These are phyloP conservation scores for Dipus sagitta DNA, from an alignment of 2,797 vertebrate species.

Conservation along the genomic window DNA sequence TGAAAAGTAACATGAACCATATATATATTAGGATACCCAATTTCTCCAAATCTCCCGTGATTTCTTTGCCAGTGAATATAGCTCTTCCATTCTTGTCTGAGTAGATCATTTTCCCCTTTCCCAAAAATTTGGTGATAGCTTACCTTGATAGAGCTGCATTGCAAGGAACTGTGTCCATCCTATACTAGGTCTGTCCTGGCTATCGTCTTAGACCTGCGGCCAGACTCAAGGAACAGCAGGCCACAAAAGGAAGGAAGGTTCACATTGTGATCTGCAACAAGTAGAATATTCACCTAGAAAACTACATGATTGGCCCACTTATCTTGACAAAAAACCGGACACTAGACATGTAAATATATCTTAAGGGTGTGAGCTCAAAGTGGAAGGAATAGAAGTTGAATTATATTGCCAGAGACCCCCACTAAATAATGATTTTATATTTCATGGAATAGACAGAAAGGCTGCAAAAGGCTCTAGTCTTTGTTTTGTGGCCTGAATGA, in stretches of 20 bases:
- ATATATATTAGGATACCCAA: neutral
- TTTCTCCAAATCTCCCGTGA: neutral
- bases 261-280: neutral
- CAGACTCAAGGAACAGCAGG: neutral
- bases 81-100: neutral
- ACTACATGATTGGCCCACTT: neutral
- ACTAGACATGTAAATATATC: neutral
- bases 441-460: conserved; percentile 14
- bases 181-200: no score
- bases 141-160: neutral
- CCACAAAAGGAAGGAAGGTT: neutral
- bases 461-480: neutral
- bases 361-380: neutral
- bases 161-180: neutral
- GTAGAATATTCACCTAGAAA: neutral
- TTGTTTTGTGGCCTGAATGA: neutral
- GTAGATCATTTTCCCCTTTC: neutral
- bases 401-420: neutral
- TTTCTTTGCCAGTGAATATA: neutral
- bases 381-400: conserved; percentile 7
- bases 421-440: neutral
- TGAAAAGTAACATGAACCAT: neutral
- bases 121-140: neutral
- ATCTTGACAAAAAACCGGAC: neutral
- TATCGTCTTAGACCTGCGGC: neutral